Base-by-base conservation (phyloP, 30 jellyfish, hydroid and myxozoan genomes). In the Haliclystus octoradiatus region DNA sequence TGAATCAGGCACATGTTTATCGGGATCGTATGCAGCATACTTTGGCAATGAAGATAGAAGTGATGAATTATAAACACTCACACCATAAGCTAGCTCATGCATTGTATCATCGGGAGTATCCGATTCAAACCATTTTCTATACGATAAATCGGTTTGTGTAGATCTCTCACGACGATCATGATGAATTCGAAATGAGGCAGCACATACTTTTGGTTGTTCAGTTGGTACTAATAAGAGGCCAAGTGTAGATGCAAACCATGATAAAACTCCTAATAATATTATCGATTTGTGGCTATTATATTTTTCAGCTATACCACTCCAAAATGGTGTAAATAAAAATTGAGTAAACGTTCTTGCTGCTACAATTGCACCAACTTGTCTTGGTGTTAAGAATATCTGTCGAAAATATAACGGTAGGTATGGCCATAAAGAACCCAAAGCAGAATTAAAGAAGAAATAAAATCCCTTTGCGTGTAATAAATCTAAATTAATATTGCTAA, bases 381-480 rank as follows among this genome's bases (percentile, higher is more conserved):
- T 70, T 23, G 96, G 96, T 19, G 96, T 78, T 46, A 86, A 52
- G 49, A 86, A 86, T 47, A 78, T 40, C 51, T 86, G 96, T 71
- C 92, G 92, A 75, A 78, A 86, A 46, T 86, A 86, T 23, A 86
- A 62, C 15, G 96, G 96, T 9, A 86, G 53, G 57, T 78, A 86
- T 0, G 96, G 96, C 96, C 96, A 86, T 24, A 86, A 66, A 2
- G 96, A 87, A 0, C 96, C 96, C 65, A 86, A 51, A 15, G 96
- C 96, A 29, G 96, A 68, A 26, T 81, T 86, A 64, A 78, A 86
- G 33, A 76, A 86, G 67, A 86, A 86, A 69, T 86, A 86, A 28
- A 86, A 68, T 40, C 74, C 35, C 72, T 86, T 86, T 63, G 94
- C 78, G 49, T 74, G 78, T 22, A 86, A 72, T 31, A 86, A 46